Conservation (phyloP, 2,797 vertebrate species). For the Hypotaenidia okinawae region DNA sequence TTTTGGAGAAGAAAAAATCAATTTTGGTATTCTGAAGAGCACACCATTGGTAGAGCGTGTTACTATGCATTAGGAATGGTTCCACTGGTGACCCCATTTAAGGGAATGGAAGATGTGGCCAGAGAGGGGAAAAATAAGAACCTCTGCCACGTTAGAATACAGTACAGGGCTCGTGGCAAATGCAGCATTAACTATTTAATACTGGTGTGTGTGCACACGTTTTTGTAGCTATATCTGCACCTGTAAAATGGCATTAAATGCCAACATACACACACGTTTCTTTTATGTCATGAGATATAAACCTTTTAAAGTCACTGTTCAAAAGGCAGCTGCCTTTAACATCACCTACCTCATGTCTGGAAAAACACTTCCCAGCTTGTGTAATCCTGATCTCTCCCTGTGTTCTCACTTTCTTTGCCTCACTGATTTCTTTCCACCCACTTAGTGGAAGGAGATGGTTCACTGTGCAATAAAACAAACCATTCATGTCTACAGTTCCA, state of each 20-base stretch:
- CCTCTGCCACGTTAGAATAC: neutral
- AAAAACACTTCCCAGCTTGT: neutral
- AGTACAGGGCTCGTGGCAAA: neutral
- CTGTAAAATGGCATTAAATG: neutral
- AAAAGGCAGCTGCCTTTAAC: neutral
- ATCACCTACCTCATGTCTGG: neutral
- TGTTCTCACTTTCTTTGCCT: neutral
- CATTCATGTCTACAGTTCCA: neutral
- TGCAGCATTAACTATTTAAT: neutral
- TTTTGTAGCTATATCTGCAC: neutral
- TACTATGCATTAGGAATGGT: constrained; percentile 4
- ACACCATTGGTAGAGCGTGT: neutral
- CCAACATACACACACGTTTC: neutral
- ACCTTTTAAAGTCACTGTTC: neutral
- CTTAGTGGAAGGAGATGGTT: neutral
- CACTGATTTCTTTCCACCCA: neutral
- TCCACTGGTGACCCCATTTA: constrained; percentile 1
- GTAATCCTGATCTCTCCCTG: neutral
- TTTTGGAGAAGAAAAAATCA: constrained; percentile 47
- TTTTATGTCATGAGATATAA: fast-evolving
- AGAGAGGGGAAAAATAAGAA: neutral
- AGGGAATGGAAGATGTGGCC: neutral
- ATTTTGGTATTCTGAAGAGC: constrained; percentile 9
- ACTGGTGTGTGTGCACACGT: neutral
- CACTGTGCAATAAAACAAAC: neutral